phyloP scores from a whole-genome alignment of 2,113 vertebrate genomes.

The Callipepla californica region DNA sequence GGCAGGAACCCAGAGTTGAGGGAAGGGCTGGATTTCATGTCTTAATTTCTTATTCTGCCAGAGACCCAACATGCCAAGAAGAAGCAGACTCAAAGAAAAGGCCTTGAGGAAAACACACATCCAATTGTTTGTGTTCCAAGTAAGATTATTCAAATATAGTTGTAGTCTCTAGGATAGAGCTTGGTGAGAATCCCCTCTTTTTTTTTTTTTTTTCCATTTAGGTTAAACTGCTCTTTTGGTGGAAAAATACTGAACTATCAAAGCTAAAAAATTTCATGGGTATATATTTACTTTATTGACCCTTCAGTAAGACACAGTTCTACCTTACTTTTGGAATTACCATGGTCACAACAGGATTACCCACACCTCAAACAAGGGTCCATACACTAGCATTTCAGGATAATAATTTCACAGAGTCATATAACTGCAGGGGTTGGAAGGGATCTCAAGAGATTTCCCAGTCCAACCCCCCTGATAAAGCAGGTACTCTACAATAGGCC shows the following conservation, averaged over 20 bases:
- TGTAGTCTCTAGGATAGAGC: background rate
- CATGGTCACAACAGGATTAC: background rate
- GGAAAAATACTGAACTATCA: background rate
- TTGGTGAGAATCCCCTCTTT: background rate
- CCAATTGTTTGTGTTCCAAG: background rate
- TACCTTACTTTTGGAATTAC: background rate
- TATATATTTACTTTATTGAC: background rate
- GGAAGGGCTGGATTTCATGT: slow-evolving; percentile 11
- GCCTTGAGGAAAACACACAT: background rate
- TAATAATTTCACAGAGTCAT: background rate
- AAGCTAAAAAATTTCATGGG: background rate
- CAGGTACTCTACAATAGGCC: too few species aligned
- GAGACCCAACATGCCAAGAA: slow-evolving; percentile 49
- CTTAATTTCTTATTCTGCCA: slow-evolving; percentile 65
- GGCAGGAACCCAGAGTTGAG: slow-evolving; percentile 19
- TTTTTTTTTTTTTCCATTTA: background rate
- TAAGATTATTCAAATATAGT: background rate
- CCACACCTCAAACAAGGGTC: background rate
- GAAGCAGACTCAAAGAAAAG: slow-evolving; percentile 7
- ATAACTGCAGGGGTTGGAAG: too few species aligned
- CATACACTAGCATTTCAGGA: background rate
- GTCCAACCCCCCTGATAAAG: too few species aligned
- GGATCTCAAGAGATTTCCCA: too few species aligned
- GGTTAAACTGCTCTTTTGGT: background rate
- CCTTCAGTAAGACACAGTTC: background rate